phyloP scores from a whole-genome alignment of 2,113 vertebrate genomes.

The Dermatemys mawii region DNA sequence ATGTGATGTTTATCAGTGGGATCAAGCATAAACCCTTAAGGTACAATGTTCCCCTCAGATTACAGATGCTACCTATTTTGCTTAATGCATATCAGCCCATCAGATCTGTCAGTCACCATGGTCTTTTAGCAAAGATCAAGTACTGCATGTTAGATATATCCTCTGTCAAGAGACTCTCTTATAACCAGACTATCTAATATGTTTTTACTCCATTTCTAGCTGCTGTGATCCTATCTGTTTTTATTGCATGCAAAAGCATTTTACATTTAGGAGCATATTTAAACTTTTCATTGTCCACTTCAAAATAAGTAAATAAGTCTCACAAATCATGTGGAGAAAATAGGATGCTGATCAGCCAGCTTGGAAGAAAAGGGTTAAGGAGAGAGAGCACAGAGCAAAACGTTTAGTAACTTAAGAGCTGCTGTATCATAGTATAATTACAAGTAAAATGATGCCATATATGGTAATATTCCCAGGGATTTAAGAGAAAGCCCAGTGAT shows the following conservation, averaged over 20 bases:
- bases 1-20: not conserved
- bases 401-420: constrained; percentile 36
- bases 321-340: constrained; percentile 1
- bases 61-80: not conserved
- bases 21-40: not conserved
- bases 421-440: constrained; percentile 24
- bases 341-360: not conserved
- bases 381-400: constrained; percentile 2
- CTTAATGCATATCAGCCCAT: not conserved
- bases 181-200: not conserved
- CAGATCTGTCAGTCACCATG: not conserved
- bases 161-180: not conserved
- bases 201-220: not conserved
- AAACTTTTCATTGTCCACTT: not conserved
- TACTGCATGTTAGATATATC: not conserved
- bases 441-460: constrained; percentile 54
- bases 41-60: not conserved
- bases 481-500: constrained; percentile 50
- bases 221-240: not conserved
- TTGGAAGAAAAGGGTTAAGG: constrained; percentile 30
- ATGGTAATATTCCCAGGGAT: constrained; percentile 46
- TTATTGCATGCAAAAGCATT: not conserved
- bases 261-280: not conserved
- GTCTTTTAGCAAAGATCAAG: not conserved
- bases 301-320: constrained; percentile 20